Evolutionary conservation across 2,888 invertebrate genomes (phyloP).

Genomic region (Anoplius nigerrimus): DNA sequence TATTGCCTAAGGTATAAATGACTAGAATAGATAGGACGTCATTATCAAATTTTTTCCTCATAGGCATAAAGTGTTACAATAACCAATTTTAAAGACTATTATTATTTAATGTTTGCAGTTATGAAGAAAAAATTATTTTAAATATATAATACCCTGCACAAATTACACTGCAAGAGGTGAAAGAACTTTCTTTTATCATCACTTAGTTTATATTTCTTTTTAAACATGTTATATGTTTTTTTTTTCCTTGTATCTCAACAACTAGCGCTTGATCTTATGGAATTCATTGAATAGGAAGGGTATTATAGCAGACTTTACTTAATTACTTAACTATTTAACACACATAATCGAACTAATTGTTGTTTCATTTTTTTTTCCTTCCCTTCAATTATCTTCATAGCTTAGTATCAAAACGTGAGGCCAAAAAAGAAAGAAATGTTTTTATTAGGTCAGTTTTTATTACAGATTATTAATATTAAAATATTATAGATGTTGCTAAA

Average conservation of each 20-base stretch:
- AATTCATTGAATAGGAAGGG: constrained; percentile 26
- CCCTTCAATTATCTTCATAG: constrained; percentile 55
- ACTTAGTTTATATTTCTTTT: constrained; percentile 28
- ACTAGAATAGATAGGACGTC: constrained; percentile 71
- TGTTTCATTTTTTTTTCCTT: constrained; percentile 51
- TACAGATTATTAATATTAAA: constrained; percentile 64
- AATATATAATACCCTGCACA: constrained; percentile 53
- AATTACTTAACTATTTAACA: constrained; percentile 52
- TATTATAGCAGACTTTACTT: constrained; percentile 53
- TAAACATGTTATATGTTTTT: no score
- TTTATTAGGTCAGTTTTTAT: constrained; percentile 71
- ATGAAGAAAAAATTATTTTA: constrained; percentile 49
- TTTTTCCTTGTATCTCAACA: no score
- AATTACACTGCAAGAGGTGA: constrained; percentile 34
- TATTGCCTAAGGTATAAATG: constrained; percentile 61
- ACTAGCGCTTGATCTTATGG: neutral
- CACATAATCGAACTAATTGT: constrained; percentile 41
- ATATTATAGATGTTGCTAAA: constrained; percentile 64
- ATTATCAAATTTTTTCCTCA: constrained; percentile 71
- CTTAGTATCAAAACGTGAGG: constrained; percentile 62
- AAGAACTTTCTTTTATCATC: constrained; percentile 42
- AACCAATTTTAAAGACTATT: constrained; percentile 65
- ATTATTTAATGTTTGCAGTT: constrained; percentile 63
- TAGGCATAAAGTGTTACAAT: constrained; percentile 65
- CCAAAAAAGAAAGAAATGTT: constrained; percentile 68